Evolutionary conservation across 2,888 invertebrate species (phyloP), one percentile per base, ranked within the genome.

Genomic region (Drosophila neotestacea): DNA sequence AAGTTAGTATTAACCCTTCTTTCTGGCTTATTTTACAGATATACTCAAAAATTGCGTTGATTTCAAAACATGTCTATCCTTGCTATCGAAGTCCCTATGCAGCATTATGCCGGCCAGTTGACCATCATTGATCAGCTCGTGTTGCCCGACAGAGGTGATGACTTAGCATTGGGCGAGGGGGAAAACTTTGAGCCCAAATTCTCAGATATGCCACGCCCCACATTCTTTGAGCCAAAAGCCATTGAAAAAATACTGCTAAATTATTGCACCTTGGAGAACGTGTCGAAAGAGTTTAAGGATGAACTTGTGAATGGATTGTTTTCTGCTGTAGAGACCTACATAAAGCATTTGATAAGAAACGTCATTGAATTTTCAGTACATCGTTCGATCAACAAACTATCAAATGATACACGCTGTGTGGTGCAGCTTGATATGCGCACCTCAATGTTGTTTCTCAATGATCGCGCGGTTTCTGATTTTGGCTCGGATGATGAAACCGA

Each of bases 271-370:
- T 0, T 39, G 6, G 52, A 51, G 5, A 58, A 39, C 0, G 11
- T 65, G n/a, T 10, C 44, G 2, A 63, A 58, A 4, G 42, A 44
- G 0, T n/a, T 59, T 4, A 64, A 66, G 1, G 38, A 44, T 0
- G 68, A 58, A 4, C 30, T 83, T 0, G 28, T 85, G 11, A 58
- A 74, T 1, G 69, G 44, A 0, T 10, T 85, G 5, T 32, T 86
- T 27, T n/a, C 63, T 4, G 88, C 77, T 4, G 16, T 86, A 34
- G 83, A 79, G n/a, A 74, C 77, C 11, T 88, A 71, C 27, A 65
- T 85, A 58, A 69, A 71, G 44, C 5, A 48, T 9, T 9, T 73
- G 10, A 4, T 77, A 0, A n/a, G 16, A 3, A 44, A 11, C 0
- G 56, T 64, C 0, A 47, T 84, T 1, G 68, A 70, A 0, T 9